Conservation (phyloP, 2,888 invertebrate species). For the Strigamia maritima region DNA sequence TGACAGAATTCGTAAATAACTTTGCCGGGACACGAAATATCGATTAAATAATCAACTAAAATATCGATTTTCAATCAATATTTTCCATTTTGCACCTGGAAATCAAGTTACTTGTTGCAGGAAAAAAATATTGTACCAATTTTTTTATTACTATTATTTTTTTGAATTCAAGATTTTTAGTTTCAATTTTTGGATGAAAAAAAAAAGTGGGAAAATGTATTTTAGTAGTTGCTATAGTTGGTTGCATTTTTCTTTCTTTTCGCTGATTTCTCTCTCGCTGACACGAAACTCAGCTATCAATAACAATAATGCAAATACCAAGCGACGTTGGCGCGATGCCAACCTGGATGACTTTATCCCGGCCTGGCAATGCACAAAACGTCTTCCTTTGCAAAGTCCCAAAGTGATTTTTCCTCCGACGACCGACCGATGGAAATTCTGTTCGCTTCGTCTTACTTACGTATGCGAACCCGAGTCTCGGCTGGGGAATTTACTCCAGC, state of each 20-base stretch:
- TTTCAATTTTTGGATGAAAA: too few species aligned
- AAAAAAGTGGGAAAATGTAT: neutral
- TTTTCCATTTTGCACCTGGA: too few species aligned
- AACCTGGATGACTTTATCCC: neutral
- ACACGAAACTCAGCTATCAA: neutral
- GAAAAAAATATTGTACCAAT: too few species aligned
- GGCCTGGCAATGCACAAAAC: neutral
- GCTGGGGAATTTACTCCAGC: neutral
- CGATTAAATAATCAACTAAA: too few species aligned
- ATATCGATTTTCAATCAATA: too few species aligned
- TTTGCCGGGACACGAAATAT: too few species aligned
- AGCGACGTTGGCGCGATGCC: neutral
- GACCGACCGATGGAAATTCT: neutral
- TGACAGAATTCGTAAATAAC: too few species aligned
- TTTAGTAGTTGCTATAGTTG: neutral
- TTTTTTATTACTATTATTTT: too few species aligned
- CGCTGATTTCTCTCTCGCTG: neutral
- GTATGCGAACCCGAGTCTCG: neutral
- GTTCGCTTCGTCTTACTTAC: neutral
- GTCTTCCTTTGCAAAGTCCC: neutral
- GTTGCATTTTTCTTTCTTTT: neutral
- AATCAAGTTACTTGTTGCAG: too few species aligned
- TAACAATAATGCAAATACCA: constrained; percentile 4
- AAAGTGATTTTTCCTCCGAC: neutral
- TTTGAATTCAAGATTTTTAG: too few species aligned